Evolutionary conservation across 2,113 vertebrate genomes (phyloP).

Genomic region (Hymenochirus boettgeri): DNA sequence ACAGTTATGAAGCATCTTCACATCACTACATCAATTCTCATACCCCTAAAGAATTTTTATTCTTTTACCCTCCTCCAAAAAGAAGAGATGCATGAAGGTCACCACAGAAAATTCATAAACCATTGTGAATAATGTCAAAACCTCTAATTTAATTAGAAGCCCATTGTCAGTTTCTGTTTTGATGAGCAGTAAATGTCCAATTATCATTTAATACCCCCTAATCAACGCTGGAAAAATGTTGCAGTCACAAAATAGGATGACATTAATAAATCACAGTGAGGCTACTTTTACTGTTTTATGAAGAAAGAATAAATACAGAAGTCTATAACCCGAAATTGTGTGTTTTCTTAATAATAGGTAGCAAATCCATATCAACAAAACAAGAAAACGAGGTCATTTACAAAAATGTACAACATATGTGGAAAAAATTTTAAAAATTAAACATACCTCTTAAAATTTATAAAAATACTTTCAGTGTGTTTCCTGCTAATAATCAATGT

Average conservation of each 20-base stretch:
- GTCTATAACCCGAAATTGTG: slow-evolving; percentile 45
- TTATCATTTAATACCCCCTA: slow-evolving; percentile 99
- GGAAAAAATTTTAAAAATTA: too few species aligned
- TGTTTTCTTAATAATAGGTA: background rate
- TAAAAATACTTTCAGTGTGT: too few species aligned
- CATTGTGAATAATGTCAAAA: slow-evolving; percentile 88
- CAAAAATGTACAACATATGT: too few species aligned
- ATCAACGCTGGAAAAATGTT: slow-evolving; percentile 98
- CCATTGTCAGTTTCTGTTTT: slow-evolving; percentile 98
- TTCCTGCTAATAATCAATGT: too few species aligned
- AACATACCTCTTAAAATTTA: too few species aligned
- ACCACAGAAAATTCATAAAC: slow-evolving; percentile 71
- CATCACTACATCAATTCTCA: slow-evolving; percentile 3
- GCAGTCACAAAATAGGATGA: slow-evolving; percentile 72
- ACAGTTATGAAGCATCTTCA: background rate
- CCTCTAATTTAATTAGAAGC: slow-evolving; percentile 97
- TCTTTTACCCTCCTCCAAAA: slow-evolving; percentile 38
- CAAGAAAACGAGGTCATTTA: too few species aligned
- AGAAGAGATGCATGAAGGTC: slow-evolving; percentile 82
- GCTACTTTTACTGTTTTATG: slow-evolving; percentile 63
- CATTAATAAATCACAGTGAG: slow-evolving; percentile 73
- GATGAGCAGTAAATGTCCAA: slow-evolving; percentile 99
- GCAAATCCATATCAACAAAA: background rate
- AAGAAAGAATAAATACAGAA: slow-evolving; percentile 47
- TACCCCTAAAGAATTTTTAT: slow-evolving; percentile 19